phyloP scores from a whole-genome alignment of 2,797 vertebrate species.

The Atherinosoma microstoma region DNA sequence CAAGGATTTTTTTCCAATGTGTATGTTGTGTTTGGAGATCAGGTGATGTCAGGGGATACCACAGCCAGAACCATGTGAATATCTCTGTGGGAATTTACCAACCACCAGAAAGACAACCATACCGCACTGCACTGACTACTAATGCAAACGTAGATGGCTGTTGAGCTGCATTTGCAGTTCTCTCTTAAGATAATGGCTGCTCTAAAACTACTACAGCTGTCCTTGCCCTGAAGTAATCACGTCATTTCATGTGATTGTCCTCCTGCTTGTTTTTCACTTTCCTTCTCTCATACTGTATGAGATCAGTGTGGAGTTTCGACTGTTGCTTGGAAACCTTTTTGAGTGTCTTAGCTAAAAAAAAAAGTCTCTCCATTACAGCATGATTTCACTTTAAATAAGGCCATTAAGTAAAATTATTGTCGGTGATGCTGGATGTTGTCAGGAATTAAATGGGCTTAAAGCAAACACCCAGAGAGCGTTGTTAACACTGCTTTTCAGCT shows the following conservation, averaged over 20 bases:
- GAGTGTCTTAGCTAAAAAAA: slow-evolving; percentile 8
- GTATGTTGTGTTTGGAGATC: slow-evolving; percentile 60
- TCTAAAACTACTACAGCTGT: not conserved
- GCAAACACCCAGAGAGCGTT: not conserved
- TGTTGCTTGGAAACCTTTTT: slow-evolving; percentile 49
- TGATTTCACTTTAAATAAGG: slow-evolving; percentile 1
- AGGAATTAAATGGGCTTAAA: not conserved
- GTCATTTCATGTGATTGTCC: not conserved
- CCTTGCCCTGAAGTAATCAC: not conserved
- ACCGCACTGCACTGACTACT: not conserved
- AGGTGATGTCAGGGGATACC: slow-evolving; percentile 43
- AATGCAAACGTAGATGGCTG: not conserved
- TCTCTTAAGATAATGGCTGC: not conserved
- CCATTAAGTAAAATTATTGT: not conserved
- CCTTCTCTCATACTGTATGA: slow-evolving; percentile 4
- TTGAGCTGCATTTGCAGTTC: not conserved
- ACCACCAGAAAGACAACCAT: not conserved
- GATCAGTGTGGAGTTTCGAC: slow-evolving; percentile 12
- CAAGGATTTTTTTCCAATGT: slow-evolving; percentile 60
- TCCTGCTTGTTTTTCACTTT: not conserved
- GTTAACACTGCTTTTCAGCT: not conserved
- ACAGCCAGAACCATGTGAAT: slow-evolving; percentile 37
- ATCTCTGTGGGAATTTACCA: slow-evolving; percentile 39
- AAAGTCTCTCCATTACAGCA: not conserved
- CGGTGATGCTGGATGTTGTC: not conserved